Evolutionary conservation across 2,113 vertebrate species (phyloP).

Genomic region (Willisornis vidua): DNA sequence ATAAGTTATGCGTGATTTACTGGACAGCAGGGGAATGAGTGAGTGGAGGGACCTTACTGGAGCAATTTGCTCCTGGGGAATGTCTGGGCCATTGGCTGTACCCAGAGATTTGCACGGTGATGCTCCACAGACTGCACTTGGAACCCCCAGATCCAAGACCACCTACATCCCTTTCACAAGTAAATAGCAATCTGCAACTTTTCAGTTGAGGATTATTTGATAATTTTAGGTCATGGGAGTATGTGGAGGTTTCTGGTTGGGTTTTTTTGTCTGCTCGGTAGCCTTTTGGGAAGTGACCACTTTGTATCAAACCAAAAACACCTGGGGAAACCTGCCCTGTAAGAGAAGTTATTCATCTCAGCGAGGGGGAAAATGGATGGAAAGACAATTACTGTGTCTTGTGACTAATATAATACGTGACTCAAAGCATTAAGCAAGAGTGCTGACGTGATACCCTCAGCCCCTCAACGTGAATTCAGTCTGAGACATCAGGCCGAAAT

Average conservation of each 20-base stretch:
- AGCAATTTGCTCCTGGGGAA: fast-evolving
- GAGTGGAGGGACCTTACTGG: background rate
- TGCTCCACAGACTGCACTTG: background rate
- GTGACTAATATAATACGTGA: conserved; percentile 38
- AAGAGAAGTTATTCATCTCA: conserved; percentile 5
- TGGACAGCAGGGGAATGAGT: fast-evolving
- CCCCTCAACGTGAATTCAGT: background rate
- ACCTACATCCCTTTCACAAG: background rate
- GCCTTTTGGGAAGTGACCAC: background rate
- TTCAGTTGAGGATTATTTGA: background rate
- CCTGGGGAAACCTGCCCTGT: background rate
- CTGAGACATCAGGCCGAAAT: background rate
- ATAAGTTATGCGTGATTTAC: background rate
- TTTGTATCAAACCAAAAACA: conserved; percentile 35
- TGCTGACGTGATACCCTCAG: conserved; percentile 20
- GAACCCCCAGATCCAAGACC: fast-evolving
- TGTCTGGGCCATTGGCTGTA: background rate
- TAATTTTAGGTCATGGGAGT: background rate
- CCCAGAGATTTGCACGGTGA: background rate
- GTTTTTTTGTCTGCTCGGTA: background rate
- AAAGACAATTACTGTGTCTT: conserved; percentile 45
- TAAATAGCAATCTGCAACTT: background rate
- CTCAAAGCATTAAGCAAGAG: conserved; percentile 51
- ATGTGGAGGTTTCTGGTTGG: background rate
- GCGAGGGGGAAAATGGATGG: background rate